A percentile compares a stretch with the other conserved stretches of the same genome.
These are phyloP conservation scores for Ectobius pallidus DNA, from an alignment of 2,888 invertebrate species.

Conservation along the genomic window DNA sequence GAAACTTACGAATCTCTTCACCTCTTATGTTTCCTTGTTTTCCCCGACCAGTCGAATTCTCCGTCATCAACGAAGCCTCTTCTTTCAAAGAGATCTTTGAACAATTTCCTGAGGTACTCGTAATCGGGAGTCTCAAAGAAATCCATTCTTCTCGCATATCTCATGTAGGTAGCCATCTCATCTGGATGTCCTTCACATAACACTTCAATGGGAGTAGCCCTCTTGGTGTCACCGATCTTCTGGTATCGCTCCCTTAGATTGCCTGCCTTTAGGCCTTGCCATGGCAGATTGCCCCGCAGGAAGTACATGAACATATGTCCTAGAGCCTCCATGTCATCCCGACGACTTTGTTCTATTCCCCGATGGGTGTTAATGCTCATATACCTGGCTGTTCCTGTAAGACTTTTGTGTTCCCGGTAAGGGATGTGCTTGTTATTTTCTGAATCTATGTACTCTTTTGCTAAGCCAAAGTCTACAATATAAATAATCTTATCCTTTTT, in stretches of 20 bases:
- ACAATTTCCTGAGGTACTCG: conserved; percentile 95
- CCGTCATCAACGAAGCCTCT: conserved; percentile 88
- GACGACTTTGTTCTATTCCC: conserved; percentile 99
- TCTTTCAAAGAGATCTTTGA: conserved; percentile 89
- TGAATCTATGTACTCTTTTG: conserved; percentile 99
- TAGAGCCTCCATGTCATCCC: conserved; percentile 98
- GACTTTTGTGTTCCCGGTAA: conserved; percentile 99
- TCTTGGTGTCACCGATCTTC: conserved; percentile 99
- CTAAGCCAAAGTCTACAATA: conserved; percentile 96
- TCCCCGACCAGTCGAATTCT: conserved; percentile 96
- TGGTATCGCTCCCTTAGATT: conserved; percentile 99
- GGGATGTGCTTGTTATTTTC: conserved; percentile 99
- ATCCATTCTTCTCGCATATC: conserved; percentile 95
- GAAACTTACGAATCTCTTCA: too few species aligned
- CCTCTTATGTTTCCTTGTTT: too few species aligned
- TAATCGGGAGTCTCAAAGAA: conserved; percentile 99
- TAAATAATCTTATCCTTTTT: too few species aligned
- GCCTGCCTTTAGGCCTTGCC: conserved; percentile 99
- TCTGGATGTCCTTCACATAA: conserved; percentile 71
- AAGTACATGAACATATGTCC: conserved; percentile 99
- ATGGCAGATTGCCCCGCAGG: conserved; percentile 97
- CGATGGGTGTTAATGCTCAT: conserved; percentile 99
- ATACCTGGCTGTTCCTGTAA: conserved; percentile 99
- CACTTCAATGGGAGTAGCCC: conserved; percentile 97
- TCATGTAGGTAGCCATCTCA: conserved; percentile 91